phyloP scores from a whole-genome alignment of 1,140 invertebrate species.

The Bombus superbus region DNA sequence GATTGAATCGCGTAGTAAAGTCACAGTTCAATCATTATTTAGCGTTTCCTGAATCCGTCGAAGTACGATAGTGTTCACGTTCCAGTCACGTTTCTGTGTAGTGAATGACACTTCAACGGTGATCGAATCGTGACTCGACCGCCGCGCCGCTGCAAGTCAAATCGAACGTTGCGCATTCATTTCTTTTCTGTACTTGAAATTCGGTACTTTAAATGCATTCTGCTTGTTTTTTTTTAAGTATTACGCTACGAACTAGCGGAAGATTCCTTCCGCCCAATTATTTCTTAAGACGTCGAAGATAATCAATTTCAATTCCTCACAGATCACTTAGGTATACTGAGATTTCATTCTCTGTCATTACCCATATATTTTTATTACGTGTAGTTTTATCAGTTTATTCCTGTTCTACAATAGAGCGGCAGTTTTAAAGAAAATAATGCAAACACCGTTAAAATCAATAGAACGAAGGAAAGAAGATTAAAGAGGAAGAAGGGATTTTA shows the following conservation, averaged over 20 bases:
- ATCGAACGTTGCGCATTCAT: slow-evolving; percentile 5
- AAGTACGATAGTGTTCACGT: slow-evolving; percentile 4
- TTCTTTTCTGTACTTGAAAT: neutral
- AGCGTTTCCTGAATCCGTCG: slow-evolving; percentile 23
- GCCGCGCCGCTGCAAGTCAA: slow-evolving; percentile 11
- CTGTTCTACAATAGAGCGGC: too few relatives aligned
- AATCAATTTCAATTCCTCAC: too few relatives aligned
- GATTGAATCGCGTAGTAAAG: neutral
- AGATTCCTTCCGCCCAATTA: neutral
- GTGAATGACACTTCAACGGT: slow-evolving; percentile 31
- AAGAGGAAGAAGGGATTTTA: neutral
- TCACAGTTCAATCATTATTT: slow-evolving; percentile 44
- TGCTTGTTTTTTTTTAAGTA: neutral
- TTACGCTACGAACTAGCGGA: neutral
- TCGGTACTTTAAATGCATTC: slow-evolving; percentile 43
- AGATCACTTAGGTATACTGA: too few relatives aligned
- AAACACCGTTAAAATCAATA: too few relatives aligned
- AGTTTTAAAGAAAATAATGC: too few relatives aligned
- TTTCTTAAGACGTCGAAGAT: too few relatives aligned
- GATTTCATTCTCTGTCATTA: too few relatives aligned
- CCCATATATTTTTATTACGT: too few relatives aligned
- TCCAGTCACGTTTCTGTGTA: slow-evolving; percentile 32
- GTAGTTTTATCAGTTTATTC: too few relatives aligned
- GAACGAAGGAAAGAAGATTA: neutral
- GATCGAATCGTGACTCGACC: slow-evolving; percentile 40